Evolutionary conservation across 2,888 invertebrate species (phyloP), one percentile per base, ranked within the genome.

Genomic region (Lymantria dispar): DNA sequence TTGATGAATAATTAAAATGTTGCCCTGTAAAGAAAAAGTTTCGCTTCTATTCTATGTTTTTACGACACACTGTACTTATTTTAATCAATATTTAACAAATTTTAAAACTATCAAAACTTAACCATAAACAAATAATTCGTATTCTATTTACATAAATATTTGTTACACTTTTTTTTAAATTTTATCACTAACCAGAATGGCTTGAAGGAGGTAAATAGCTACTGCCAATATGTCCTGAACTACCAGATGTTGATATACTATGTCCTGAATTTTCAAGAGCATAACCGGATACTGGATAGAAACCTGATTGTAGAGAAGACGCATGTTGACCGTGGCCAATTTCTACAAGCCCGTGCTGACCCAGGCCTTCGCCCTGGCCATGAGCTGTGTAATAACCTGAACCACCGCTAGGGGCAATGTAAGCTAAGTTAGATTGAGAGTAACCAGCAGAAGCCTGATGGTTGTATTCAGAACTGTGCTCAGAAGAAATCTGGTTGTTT

Each of bases 181-280:
- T 1, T 29, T 3, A 30, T 40, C 29, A 8, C 2, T 37, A 39
- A 0, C 30, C 39, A 8, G 43, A 33, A 43, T 45, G 43, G n/a
- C 22, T 33, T 10, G 45, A 5, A 15, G 52, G 52, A 8, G 52
- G 52, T 12, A 53, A 48, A 13, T 49, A 53, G n/a, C 40, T 43
- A 5, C 31, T 8, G 8, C 48, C 40, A 13, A 12, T 1, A 36
- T 46, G 43, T 0, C 46, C 47, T n/a, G 39, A 14, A 11, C n/a
- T 43, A 12, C 13, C 42, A 10, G 13, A 12, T 13, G 47, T 36
- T 9, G 52, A 40, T 7, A 7, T 10, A 31, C 15, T 29, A 3
- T 29, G 22, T 1, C 39, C 33, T 8, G 31, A 43, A 42, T 41
- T 36, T 1, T 14, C 40, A 8, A 22, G 11, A 30, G 47, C 12